Evolutionary conservation across 2,797 vertebrate species (phyloP).

Genomic region (Cyprinella venusta): DNA sequence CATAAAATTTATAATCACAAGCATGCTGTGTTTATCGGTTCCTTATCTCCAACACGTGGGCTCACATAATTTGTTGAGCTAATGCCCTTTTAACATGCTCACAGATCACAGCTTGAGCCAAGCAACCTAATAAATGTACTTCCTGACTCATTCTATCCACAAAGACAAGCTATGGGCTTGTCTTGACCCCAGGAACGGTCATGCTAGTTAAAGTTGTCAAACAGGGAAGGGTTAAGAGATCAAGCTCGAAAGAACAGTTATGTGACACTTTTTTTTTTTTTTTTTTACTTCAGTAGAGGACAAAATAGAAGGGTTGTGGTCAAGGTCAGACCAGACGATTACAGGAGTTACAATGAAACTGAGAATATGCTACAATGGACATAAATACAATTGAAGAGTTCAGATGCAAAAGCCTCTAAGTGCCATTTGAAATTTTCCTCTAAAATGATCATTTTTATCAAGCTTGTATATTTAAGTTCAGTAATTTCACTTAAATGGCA

Average conservation of each 20-base stretch:
- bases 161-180: neutral
- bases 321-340: conserved; percentile 12
- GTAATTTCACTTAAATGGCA: no score
- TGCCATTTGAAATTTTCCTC: no score
- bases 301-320: neutral
- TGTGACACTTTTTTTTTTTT: neutral
- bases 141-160: conserved; percentile 20
- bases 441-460: no score
- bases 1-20: conserved; percentile 39
- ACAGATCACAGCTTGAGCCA: conserved; percentile 25
- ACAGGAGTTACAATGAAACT: conserved; percentile 10
- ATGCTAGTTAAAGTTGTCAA: neutral
- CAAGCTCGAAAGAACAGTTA: conserved; percentile 4
- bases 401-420: no score
- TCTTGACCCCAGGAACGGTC: conserved; percentile 11
- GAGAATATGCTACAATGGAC: neutral
- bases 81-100: conserved; percentile 38
- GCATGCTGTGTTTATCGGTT: conserved; percentile 5
- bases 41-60: conserved; percentile 26
- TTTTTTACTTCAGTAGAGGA: neutral
- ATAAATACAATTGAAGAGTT: no score
- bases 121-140: conserved; percentile 37
- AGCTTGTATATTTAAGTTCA: no score
- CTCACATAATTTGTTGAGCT: conserved; percentile 39
- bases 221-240: conserved; percentile 9